Evolutionary conservation across 2,888 invertebrate species (phyloP).

Genomic region (Drosophila sordidula): DNA sequence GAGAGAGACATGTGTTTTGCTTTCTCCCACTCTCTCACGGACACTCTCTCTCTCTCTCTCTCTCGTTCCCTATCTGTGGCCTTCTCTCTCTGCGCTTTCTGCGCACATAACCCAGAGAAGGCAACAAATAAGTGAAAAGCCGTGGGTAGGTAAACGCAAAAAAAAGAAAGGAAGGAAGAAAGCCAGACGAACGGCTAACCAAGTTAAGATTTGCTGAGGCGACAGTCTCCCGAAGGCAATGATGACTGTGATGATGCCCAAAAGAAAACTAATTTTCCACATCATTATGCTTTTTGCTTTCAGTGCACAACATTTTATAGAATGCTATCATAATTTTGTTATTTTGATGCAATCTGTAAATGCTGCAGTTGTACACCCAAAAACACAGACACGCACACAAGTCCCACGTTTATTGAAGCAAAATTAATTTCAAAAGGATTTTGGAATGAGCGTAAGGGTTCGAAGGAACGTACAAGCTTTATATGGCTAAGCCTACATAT

Average conservation of each 20-base stretch:
- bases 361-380: slow-evolving; percentile 4
- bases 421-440: slow-evolving; percentile 17
- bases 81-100: slow-evolving; percentile 37
- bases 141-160: slow-evolving; percentile 22
- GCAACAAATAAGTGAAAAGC: slow-evolving; percentile 67
- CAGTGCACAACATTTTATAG: slow-evolving; percentile 30
- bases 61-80: neutral
- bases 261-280: slow-evolving; percentile 76
- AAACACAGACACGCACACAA: slow-evolving; percentile 1
- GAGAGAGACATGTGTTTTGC: neutral
- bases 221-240: slow-evolving; percentile 28
- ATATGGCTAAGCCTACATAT: neutral
- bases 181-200: slow-evolving; percentile 46
- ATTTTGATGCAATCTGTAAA: slow-evolving; percentile 34
- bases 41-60: too few species aligned
- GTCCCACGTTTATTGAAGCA: slow-evolving; percentile 15
- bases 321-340: slow-evolving; percentile 13
- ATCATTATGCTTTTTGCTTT: slow-evolving; percentile 73
- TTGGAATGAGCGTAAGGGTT: slow-evolving; percentile 13
- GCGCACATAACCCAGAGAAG: slow-evolving; percentile 80
- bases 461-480: slow-evolving; percentile 17
- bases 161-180: slow-evolving; percentile 21
- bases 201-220: slow-evolving; percentile 46
- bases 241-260: slow-evolving; percentile 5
- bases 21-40: too few species aligned